Evolutionary conservation across 2,113 vertebrate genomes (phyloP).

Genomic region (Clarias magur): DNA sequence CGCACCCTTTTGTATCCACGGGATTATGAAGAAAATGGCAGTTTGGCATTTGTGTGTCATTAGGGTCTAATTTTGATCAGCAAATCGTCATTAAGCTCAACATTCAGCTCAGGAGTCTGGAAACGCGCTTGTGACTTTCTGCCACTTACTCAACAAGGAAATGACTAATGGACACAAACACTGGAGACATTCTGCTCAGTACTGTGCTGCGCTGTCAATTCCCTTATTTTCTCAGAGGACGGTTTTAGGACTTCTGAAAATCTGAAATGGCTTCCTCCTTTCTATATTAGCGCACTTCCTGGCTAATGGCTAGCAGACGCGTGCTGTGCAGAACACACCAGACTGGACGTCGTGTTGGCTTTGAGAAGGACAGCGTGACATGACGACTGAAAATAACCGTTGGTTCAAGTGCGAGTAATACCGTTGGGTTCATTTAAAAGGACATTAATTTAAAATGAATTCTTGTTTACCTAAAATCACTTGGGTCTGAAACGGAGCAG

Average conservation of each 20-base stretch:
- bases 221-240: neutral
- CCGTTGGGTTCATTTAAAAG: neutral
- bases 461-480: neutral
- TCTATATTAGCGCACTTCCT: neutral
- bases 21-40: constrained; percentile 22
- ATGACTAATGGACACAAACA: neutral
- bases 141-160: neutral
- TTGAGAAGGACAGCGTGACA: neutral
- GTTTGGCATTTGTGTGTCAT: neutral
- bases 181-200: neutral
- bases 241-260: neutral
- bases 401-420: neutral
- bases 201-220: neutral
- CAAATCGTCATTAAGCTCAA: neutral
- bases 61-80: neutral
- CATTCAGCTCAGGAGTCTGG: neutral
- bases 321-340: neutral
- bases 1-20: too few species aligned
- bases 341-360: neutral
- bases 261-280: neutral
- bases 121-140: neutral
- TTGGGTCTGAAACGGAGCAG: neutral
- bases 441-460: neutral
- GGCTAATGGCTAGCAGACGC: neutral
- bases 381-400: neutral